Evolutionary conservation across 2,797 vertebrate genomes (phyloP).

Genomic region (Botia almorhae): DNA sequence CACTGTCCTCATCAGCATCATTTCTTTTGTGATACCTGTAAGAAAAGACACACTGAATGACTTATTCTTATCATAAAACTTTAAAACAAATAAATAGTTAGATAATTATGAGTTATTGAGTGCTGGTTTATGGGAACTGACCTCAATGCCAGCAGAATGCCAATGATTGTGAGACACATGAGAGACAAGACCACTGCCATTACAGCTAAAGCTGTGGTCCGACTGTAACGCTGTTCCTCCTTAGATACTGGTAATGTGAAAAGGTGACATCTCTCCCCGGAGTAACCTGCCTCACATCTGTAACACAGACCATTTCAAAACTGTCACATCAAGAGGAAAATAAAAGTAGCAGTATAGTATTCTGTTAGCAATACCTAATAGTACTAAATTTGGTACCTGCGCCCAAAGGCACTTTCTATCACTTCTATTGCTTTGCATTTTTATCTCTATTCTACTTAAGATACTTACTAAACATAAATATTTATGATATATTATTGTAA

Average conservation of each 20-base stretch:
- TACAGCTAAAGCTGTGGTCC: constrained; percentile 79
- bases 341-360: neutral
- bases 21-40: constrained; percentile 83
- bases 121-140: constrained; percentile 59
- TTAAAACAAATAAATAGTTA: neutral
- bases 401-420: neutral
- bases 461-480: neutral
- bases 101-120: neutral
- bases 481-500: no score
- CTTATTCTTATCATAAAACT: neutral
- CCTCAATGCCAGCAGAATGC: constrained; percentile 82
- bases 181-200: constrained; percentile 81
- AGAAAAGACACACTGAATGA: neutral
- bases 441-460: neutral
- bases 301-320: constrained; percentile 3
- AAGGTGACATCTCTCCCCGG: constrained; percentile 82
- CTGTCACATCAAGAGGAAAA: neutral
- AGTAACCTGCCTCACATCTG: constrained; percentile 83
- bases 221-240: constrained; percentile 73
- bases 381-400: neutral
- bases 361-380: neutral
- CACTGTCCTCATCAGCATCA: constrained; percentile 80
- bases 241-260: constrained; percentile 78
- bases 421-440: neutral
- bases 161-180: constrained; percentile 81